Conservation (phyloP, 2,113 vertebrate genomes). For the Oriolus oriolus region DNA sequence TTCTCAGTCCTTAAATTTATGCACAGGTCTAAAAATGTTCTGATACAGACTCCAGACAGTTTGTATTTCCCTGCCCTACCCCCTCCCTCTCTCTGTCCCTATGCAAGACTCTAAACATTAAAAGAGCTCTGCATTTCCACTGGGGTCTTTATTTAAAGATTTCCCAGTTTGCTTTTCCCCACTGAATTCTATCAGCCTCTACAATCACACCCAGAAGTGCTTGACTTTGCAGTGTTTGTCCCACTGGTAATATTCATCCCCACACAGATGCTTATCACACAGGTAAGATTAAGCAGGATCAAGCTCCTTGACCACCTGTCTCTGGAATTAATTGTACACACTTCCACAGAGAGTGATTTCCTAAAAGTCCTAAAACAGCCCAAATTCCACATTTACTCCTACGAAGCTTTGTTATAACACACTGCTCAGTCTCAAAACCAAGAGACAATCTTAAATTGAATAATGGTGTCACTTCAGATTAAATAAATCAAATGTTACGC, state of each 20-base stretch:
- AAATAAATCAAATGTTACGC: neutral
- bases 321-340: neutral
- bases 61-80: neutral
- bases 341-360: neutral
- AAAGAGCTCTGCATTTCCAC: neutral
- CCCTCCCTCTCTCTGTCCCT: neutral
- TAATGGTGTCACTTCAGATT: rapidly evolving
- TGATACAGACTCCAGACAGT: neutral
- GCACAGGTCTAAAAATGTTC: neutral
- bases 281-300: neutral
- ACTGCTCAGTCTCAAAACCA: neutral
- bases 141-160: neutral
- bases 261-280: neutral
- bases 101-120: neutral
- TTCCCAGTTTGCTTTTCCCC: neutral
- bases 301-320: neutral
- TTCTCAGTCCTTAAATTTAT: neutral
- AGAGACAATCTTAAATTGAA: neutral
- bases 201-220: neutral
- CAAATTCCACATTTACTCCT: neutral
- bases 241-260: neutral
- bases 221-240: neutral
- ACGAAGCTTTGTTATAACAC: neutral
- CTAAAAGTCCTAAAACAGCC: neutral
- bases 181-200: neutral